Evolutionary conservation across 2,797 vertebrate species (phyloP), one percentile per base, ranked within the genome.

Genomic region (Ceryle rudis): DNA sequence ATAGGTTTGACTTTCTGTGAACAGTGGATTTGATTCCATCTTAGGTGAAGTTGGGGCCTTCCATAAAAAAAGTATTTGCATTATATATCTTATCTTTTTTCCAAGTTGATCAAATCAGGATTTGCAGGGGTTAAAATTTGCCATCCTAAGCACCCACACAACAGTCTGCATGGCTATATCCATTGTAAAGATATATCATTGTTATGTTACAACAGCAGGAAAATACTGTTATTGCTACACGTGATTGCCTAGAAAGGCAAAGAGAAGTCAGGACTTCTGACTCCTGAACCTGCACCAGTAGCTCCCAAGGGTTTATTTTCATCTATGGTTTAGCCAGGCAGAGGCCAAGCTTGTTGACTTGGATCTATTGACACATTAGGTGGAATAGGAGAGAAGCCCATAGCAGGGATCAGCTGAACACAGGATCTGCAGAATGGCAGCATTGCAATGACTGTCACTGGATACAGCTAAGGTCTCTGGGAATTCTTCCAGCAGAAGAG

Each of bases 111-210:
- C 28, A 62, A 51, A 47, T 31, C 58, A 70, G 4, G 7, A 49
- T 87, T 81, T 81, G 6, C 10, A 5, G 3, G 11, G 3, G 2
- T 70, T 85, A 66, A 85, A 82, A 79, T n/a, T 3, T 70, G 52
- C 26, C 44, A 49, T 42, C 46, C 37, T 88, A 23, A 33, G 37
- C 28, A 86, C 16, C 17, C 26, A 46, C 35, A 15, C 1, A 72
- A 25, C 39, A 70, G 41, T 21, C 39, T 73, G 33, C 35, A 73
- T n/a, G 26, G 26, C 21, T 35, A 15, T 31, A 39, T 28, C 39
- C 44, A 33, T 6, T 51, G 25, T 33, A 42, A 89, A 61, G 37
- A 26, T 3, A 25, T 3, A 33, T 2, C 10, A n/a, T 0, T 57
- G 3, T 19, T 69, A 9, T 6, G 8, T 18, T 39, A 44, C 46